Evolutionary conservation across 2,113 vertebrate genomes (phyloP), one percentile per base, ranked within the genome.

Genomic region (Indicator maculatus): DNA sequence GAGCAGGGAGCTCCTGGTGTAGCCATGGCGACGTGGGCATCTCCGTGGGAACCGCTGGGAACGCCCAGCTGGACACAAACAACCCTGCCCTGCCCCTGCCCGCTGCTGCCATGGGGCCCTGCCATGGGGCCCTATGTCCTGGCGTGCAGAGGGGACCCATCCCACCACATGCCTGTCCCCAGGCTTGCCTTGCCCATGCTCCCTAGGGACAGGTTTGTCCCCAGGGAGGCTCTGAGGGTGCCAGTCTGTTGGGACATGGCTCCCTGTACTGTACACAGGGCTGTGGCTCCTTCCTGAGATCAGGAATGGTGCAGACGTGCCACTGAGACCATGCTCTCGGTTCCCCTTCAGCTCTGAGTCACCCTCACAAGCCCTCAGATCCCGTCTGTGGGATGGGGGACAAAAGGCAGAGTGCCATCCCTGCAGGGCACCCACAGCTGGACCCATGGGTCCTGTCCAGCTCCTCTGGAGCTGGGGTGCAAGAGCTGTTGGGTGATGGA

Each of bases 291-390:
- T 28, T 33, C 26, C 63, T 4, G 1, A 4, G 16, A 4, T 5
- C 23, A 8, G 55, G 17, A 59, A 81, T 56, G 90, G 81, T 39
- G 82, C 23, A 8, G 77, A 13, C 2, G 3, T 3, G 39, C 9
- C 39, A 13, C 61, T 70, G 16, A 0, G 66, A 9, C 74, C 9
- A 11, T 1, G 58, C 84, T 95, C 87, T 95, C 71, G 3, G 31
- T 95, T 95, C 91, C 94, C 81, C 31, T 95, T 90, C 0, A 3
- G 53, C 81, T 86, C 94, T 96, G 96, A 95, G 94, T 96, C 96
- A 96, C 26, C 7, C 76, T 86, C 86, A 83, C 73, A 55, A 63
- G 66, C 81, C 30, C 58, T 3, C 33, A 8, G 65, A 67, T 23
- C 73, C 86, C 1, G 0, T 56, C 33, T 11, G 27, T 18, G 65